Evolutionary conservation across 2,888 invertebrate genomes (phyloP).

Genomic region (Drosophila mayaguana): DNA sequence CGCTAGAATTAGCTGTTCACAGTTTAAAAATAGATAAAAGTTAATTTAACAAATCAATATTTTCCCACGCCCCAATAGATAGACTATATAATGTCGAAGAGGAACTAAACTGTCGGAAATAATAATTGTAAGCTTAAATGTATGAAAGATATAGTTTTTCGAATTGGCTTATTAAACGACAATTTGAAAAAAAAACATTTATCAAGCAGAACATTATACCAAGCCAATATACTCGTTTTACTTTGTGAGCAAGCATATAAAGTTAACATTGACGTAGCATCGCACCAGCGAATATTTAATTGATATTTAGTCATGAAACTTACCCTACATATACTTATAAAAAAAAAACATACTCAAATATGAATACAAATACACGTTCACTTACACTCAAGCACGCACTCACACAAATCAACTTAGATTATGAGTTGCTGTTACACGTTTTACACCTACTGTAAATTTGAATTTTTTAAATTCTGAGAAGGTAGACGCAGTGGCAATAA

Average conservation of each 20-base stretch:
- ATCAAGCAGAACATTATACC: neutral
- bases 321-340: neutral
- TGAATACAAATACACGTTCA: too few relatives aligned
- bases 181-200: neutral
- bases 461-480: neutral
- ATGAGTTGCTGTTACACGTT: neutral
- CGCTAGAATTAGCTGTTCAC: neutral
- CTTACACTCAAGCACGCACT: neutral
- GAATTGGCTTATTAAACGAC: too few relatives aligned
- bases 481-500: neutral
- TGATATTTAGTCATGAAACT: neutral
- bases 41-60: neutral
- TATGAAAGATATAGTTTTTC: too few relatives aligned
- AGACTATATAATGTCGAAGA: neutral
- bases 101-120: neutral
- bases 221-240: neutral
- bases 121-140: neutral
- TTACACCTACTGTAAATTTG: slow-evolving; percentile 1
- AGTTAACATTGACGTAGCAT: neutral
- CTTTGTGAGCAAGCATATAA: neutral
- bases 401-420: neutral
- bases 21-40: neutral
- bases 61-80: neutral
- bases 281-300: neutral
- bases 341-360: neutral